phyloP scores from a whole-genome alignment of 1,140 invertebrate species.

The Euschistus heros region DNA sequence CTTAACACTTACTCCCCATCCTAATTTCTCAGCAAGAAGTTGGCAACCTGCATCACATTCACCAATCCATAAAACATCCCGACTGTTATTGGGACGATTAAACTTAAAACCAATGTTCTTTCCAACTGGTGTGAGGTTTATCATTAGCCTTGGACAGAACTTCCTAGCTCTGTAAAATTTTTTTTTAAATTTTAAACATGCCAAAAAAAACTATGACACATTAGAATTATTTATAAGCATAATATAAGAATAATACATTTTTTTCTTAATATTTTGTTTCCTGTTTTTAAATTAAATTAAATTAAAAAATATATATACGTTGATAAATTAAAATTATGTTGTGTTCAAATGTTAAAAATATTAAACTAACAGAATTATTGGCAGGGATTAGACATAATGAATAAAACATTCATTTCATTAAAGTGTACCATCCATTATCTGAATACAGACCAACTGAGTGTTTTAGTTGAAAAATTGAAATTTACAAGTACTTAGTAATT shows the following conservation, averaged over 20 bases:
- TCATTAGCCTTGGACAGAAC: slow-evolving; percentile 66
- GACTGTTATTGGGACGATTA: slow-evolving; percentile 47
- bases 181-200: neutral
- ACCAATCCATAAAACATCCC: slow-evolving; percentile 80
- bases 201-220: neutral
- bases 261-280: neutral
- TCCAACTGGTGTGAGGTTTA: slow-evolving; percentile 55
- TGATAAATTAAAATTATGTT: neutral
- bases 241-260: neutral
- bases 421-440: no score
- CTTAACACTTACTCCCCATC: slow-evolving; percentile 49
- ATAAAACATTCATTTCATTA: no score
- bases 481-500: no score
- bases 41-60: slow-evolving; percentile 79
- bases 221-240: neutral
- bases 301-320: neutral
- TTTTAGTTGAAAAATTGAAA: no score
- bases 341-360: neutral
- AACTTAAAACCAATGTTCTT: slow-evolving; percentile 52
- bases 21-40: slow-evolving; percentile 66
- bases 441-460: no score
- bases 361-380: no score
- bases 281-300: neutral
- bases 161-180: slow-evolving; percentile 47
- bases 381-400: no score